These are phyloP conservation scores for Ormyrus labotus DNA, from an alignment of 2,888 invertebrate genomes.

Conservation along the genomic window DNA sequence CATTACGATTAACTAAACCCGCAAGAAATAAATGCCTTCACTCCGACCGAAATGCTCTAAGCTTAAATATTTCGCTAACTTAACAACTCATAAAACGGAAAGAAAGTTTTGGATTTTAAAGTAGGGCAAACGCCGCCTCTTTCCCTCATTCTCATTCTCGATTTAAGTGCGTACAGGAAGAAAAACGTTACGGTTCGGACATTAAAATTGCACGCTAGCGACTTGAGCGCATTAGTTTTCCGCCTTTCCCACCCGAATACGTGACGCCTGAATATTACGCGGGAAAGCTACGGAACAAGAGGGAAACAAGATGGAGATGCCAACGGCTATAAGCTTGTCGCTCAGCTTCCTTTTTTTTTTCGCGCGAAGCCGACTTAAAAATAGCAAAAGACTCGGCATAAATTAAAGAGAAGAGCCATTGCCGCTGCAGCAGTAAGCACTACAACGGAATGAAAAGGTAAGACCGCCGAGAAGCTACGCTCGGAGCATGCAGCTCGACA, in stretches of 20 bases:
- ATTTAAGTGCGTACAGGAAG: conserved; percentile 1
- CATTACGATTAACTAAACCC: too few relatives aligned
- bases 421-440: not conserved
- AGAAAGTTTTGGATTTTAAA: too few relatives aligned
- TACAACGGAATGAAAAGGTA: conserved; percentile 12
- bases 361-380: conserved; percentile 32
- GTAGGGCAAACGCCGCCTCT: too few relatives aligned
- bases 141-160: too few relatives aligned
- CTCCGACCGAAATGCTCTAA: too few relatives aligned
- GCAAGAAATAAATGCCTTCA: too few relatives aligned
- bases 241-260: conserved; percentile 2
- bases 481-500: not conserved
- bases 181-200: conserved; percentile 15
- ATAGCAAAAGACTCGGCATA: conserved; percentile 44
- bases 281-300: not conserved
- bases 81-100: too few relatives aligned
- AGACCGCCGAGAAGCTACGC: not conserved
- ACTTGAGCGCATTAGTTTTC: conserved; percentile 34
- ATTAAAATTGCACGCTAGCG: conserved; percentile 26
- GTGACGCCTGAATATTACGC: not conserved
- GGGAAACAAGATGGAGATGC: not conserved
- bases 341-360: not conserved
- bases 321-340: conserved; percentile 6
- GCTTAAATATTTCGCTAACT: too few relatives aligned
- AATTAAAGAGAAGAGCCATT: conserved; percentile 39